Evolutionary conservation across 64 coral and sea anemone genomes (phyloP), one percentile per base, ranked within the genome.

Genomic region (Montipora foliosa): DNA sequence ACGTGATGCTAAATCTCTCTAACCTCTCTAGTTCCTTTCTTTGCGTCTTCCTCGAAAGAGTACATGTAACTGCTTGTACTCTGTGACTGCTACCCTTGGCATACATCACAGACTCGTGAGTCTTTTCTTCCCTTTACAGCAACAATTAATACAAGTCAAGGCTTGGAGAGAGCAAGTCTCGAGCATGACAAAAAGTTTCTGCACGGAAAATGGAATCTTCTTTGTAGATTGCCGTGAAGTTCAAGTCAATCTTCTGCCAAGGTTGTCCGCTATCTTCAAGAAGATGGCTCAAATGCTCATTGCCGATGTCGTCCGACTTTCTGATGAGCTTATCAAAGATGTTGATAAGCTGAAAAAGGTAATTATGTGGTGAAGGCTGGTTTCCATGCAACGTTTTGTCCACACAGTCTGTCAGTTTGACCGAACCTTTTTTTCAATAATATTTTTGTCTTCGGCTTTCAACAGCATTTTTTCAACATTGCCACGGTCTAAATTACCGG

Each of bases 161-260:
- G 50, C 83, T 8, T 98, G 97, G 97, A 94, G 51, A 61, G 94
- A 96, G 8, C 83, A 98, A 84, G 94, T 98, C 49, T 69, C 17
- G 44, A 91, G 93, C 44, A 84, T 96, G 46, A 96, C 93, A 68
- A 94, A 93, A 88, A 91, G 47, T 67, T 98, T 98, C 79, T 90
- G 78, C 17, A 98, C 97, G 2, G 69, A 88, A 72, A 96, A 98
- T 94, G 97, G 97, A 24, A 88, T 98, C 10, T 92, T 98, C 55
- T 91, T 90, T 72, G 91, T 98, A 5, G 92, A 98, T 58, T 98
- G 97, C 47, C 77, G 72, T 64, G 79, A 76, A 47, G 79, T 98
- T 2, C 94, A 95, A 24, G 62, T 88, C 1, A 49, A 15, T 44
- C 93, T 98, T 49, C 44, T 98, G 46, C 97, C 97, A 12, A 76